phyloP scores from a whole-genome alignment of 2,113 vertebrate genomes.

The Chlorodrepanis virens region DNA sequence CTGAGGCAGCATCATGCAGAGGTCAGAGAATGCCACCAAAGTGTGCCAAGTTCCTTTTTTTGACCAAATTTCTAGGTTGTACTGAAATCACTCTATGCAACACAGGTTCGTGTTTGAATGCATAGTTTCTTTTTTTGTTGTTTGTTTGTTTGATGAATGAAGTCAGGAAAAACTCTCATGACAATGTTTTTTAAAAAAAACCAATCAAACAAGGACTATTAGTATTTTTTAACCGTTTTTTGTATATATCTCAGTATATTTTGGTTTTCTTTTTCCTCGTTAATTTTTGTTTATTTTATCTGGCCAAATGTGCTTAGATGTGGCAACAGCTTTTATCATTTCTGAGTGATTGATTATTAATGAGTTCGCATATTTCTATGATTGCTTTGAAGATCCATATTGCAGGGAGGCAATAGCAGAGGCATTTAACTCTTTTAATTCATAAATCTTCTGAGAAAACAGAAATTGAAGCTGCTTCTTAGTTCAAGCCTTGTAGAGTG shows the following conservation, averaged over 20 bases:
- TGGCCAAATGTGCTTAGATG: constrained; percentile 66
- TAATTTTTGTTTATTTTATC: constrained; percentile 72
- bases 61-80: constrained; percentile 79
- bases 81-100: constrained; percentile 96
- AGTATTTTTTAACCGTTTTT: constrained; percentile 77
- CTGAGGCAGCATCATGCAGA: constrained; percentile 18
- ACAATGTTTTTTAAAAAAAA: constrained; percentile 66
- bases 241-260: constrained; percentile 75
- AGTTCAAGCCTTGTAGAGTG: constrained; percentile 51
- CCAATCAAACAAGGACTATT: constrained; percentile 61
- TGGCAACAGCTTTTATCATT: constrained; percentile 53
- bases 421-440: constrained; percentile 32
- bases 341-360: constrained; percentile 56
- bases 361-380: constrained; percentile 70
- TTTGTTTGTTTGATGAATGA: constrained; percentile 62
- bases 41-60: constrained; percentile 81
- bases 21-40: constrained; percentile 65
- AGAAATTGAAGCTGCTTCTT: constrained; percentile 51
- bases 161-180: constrained; percentile 70
- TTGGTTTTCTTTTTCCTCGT: constrained; percentile 48
- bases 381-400: constrained; percentile 43
- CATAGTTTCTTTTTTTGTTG: constrained; percentile 61
- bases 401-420: constrained; percentile 56
- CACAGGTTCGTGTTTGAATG: constrained; percentile 80
- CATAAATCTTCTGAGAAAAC: constrained; percentile 40